phyloP scores from a whole-genome alignment of 2,113 vertebrate genomes.

The Gorsachius goisagi region DNA sequence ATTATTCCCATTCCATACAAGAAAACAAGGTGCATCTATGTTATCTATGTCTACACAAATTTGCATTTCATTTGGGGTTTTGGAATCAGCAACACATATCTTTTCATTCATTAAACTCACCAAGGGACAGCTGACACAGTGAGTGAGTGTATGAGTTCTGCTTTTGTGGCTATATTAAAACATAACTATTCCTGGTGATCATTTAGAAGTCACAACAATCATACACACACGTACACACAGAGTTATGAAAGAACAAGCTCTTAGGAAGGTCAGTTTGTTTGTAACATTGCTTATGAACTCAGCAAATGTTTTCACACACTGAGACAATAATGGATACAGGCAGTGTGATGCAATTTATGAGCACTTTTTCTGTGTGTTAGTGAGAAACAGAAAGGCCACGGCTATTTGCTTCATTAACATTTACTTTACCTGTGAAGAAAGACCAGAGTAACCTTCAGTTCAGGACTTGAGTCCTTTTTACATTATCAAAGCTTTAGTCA shows the following conservation, averaged over 20 bases:
- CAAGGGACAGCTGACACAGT: accelerated
- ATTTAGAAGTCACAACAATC: not conserved
- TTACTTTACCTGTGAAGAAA: not conserved
- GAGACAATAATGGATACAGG: not conserved
- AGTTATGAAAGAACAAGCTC: not conserved
- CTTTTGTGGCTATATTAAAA: not conserved
- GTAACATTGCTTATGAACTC: not conserved
- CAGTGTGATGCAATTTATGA: accelerated
- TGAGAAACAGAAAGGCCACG: not conserved
- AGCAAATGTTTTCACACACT: not conserved
- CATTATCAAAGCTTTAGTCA: not conserved
- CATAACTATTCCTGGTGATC: not conserved
- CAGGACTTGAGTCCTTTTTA: not conserved
- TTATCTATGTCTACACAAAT: not conserved
- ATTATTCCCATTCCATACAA: not conserved
- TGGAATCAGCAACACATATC: not conserved
- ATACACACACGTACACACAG: not conserved
- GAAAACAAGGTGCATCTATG: not conserved
- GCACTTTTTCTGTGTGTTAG: not conserved
- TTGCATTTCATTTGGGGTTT: not conserved
- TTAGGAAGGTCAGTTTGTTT: not conserved
- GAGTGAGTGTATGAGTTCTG: not conserved
- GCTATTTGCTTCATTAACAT: not conserved
- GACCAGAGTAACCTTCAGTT: not conserved
- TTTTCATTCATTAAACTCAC: not conserved